phyloP scores from a whole-genome alignment of 2,888 invertebrate genomes.

The Drosophila paucipuncta region DNA sequence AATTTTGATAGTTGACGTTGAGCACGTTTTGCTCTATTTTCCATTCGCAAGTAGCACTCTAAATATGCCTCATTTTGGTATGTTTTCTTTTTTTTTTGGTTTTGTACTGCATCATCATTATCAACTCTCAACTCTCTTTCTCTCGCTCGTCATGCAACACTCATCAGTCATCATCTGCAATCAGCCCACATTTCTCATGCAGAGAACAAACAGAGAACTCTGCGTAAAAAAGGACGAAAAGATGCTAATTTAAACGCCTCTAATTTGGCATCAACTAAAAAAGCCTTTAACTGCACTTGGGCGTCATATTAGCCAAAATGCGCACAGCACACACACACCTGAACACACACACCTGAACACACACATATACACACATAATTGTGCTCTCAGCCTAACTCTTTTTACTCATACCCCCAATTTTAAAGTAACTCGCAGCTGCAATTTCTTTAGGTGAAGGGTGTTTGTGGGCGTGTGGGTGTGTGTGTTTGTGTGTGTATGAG shows the following conservation, averaged over 20 bases:
- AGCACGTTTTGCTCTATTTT: conserved; percentile 28
- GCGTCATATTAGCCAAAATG: conserved; percentile 61
- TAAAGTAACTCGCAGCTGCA: conserved; percentile 22
- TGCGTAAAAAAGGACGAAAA: conserved; percentile 72
- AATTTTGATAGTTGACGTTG: conserved; percentile 4
- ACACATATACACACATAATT: conserved; percentile 48
- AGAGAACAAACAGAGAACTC: conserved; percentile 43
- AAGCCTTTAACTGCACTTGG: conserved; percentile 50
- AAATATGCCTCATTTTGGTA: conserved; percentile 11
- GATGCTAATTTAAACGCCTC: conserved; percentile 57
- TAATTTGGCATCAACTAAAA: conserved; percentile 75
- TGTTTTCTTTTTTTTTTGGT: conserved; percentile 4
- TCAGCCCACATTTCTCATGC: conserved; percentile 29
- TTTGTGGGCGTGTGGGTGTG: background rate
- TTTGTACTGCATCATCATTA: background rate
- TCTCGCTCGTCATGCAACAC: background rate
- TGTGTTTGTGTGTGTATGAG: background rate
- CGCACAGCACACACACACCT: conserved; percentile 24
- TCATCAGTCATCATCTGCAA: conserved; percentile 20
- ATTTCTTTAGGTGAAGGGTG: conserved; percentile 19
- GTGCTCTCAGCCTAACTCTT: conserved; percentile 36
- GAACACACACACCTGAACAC: background rate
- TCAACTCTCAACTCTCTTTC: background rate
- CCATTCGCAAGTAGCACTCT: conserved; percentile 18
- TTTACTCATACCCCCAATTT: background rate